Evolutionary conservation across 2,888 invertebrate genomes (phyloP).

Genomic region (Nezara viridula): DNA sequence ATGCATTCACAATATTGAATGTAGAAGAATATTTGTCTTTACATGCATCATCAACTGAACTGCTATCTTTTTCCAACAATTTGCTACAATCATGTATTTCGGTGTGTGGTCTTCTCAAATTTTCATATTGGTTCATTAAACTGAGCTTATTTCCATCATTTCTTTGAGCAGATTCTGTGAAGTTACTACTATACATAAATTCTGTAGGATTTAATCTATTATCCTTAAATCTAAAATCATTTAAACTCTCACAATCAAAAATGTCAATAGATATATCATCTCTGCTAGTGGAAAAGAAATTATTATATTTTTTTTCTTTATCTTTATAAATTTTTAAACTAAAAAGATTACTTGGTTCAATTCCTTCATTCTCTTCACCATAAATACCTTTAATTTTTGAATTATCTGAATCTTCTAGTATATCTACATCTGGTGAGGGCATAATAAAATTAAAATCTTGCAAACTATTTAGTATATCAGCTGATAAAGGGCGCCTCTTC

Average conservation of each 20-base stretch:
- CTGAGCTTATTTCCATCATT: slow-evolving; percentile 1
- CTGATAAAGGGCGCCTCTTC: slow-evolving; percentile 82
- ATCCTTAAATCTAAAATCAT: slow-evolving; percentile 44
- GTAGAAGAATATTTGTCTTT: slow-evolving; percentile 46
- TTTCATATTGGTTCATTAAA: slow-evolving; percentile 50
- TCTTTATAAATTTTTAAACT: slow-evolving; percentile 48
- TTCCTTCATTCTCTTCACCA: slow-evolving; percentile 34
- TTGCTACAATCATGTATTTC: slow-evolving; percentile 21
- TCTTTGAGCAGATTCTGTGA: background rate
- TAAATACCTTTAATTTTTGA: slow-evolving; percentile 3
- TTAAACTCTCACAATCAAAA: slow-evolving; percentile 47
- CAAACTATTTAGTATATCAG: slow-evolving; percentile 75
- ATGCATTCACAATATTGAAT: slow-evolving; percentile 36
- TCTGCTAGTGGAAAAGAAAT: slow-evolving; percentile 31
- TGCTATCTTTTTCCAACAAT: slow-evolving; percentile 6
- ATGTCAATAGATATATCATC: slow-evolving; percentile 33
- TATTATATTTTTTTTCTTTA: slow-evolving; percentile 49
- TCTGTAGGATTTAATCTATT: slow-evolving; percentile 35
- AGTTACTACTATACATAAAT: background rate
- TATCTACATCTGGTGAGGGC: slow-evolving; percentile 60
- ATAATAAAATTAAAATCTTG: slow-evolving; percentile 75
- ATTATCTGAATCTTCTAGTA: slow-evolving; percentile 42
- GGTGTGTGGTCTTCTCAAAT: background rate
- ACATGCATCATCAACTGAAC: background rate
- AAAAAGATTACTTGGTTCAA: slow-evolving; percentile 47